phyloP scores from a whole-genome alignment of 2,797 vertebrate species.

The Schizopygopsis malacanthus region DNA sequence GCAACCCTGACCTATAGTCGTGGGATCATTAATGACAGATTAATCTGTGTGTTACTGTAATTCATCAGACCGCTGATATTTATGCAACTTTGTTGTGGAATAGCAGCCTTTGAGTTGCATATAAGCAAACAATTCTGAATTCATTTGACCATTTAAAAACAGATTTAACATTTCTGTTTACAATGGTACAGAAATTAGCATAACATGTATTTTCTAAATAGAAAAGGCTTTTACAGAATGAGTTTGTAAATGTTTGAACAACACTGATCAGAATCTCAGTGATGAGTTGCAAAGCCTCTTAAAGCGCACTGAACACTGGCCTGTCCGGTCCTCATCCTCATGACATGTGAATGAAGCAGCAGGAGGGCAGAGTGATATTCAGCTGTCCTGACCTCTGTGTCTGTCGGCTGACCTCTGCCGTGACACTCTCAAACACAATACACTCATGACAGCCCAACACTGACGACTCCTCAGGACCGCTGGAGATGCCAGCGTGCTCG shows the following conservation, averaged over 20 bases:
- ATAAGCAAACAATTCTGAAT: background rate
- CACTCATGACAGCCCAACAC: slow-evolving; percentile 57
- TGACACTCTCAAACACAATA: slow-evolving; percentile 71
- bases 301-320: background rate
- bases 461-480: slow-evolving; percentile 57
- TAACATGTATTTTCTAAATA: background rate
- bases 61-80: background rate
- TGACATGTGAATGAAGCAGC: slow-evolving; percentile 68
- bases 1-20: no score
- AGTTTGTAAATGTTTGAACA: background rate
- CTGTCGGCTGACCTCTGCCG: slow-evolving; percentile 69
- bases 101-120: background rate
- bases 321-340: slow-evolving; percentile 65
- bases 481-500: slow-evolving; percentile 56
- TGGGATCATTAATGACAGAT: no score
- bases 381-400: slow-evolving; percentile 82
- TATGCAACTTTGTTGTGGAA: background rate
- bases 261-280: background rate
- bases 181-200: background rate
- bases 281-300: background rate
- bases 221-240: background rate
- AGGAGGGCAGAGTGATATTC: slow-evolving; percentile 62
- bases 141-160: background rate
- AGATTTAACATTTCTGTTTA: background rate
- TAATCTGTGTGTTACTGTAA: background rate